Conservation (phyloP, 2,888 invertebrate species). For the Perizoma affinitatum region DNA sequence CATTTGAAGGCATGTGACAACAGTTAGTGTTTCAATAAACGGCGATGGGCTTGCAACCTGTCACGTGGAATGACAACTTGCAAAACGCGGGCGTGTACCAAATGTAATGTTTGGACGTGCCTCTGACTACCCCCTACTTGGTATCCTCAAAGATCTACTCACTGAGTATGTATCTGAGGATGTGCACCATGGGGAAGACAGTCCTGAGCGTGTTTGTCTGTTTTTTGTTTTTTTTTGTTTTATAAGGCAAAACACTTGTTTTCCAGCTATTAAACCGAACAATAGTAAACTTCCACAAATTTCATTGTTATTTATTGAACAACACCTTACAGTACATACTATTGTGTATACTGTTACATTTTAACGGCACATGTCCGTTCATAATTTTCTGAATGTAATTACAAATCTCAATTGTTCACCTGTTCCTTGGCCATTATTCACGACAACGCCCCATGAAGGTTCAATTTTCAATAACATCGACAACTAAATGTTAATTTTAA, state of each 20-base stretch:
- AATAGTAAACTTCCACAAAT: constrained; percentile 48
- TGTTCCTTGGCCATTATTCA: constrained; percentile 56
- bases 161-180: no score
- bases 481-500: constrained; percentile 56
- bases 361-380: constrained; percentile 53
- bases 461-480: constrained; percentile 55
- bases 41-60: no score
- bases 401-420: constrained; percentile 64
- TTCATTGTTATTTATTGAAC: constrained; percentile 52
- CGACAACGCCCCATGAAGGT: constrained; percentile 63
- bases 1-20: no score
- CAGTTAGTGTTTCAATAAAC: no score
- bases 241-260: constrained; percentile 42
- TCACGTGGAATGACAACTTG: no score
- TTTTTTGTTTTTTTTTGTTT: no score
- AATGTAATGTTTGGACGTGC: no score
- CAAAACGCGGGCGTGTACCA: no score
- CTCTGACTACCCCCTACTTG: no score
- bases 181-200: no score
- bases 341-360: constrained; percentile 16
- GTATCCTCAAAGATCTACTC: no score
- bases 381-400: constrained; percentile 65
- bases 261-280: constrained; percentile 47
- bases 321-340: constrained; percentile 40
- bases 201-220: no score